These are phyloP conservation scores for Sebastes ruberrimus DNA, from an alignment of 2,797 vertebrate species.

Conservation along the genomic window DNA sequence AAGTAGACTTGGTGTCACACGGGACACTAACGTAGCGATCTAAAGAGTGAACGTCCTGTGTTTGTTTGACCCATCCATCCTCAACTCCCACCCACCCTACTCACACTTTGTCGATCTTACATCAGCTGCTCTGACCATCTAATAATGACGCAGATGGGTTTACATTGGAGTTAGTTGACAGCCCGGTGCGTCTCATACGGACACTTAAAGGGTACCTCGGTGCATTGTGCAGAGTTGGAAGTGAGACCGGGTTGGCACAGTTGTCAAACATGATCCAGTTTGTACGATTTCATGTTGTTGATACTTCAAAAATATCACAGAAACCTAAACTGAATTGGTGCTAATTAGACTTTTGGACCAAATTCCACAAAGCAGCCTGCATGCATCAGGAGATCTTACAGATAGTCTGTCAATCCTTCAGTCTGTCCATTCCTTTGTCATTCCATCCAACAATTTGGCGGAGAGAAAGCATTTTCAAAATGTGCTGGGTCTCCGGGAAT, in stretches of 20 bases:
- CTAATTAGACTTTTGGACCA: not conserved
- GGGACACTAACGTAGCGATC: not conserved
- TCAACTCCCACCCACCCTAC: not conserved
- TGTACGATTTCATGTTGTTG: not conserved
- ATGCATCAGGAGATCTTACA: not conserved
- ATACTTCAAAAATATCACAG: not conserved
- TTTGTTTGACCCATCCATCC: not conserved
- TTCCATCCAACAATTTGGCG: not conserved
- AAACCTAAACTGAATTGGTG: not conserved
- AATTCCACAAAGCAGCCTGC: not conserved
- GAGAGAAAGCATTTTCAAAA: not conserved
- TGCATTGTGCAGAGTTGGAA: not conserved
- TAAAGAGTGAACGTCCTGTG: not conserved
- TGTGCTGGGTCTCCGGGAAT: not conserved
- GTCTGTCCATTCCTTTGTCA: not conserved
- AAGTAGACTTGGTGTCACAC: not conserved
- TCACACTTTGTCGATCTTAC: not conserved
- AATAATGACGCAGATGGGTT: not conserved
- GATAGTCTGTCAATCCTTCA: not conserved
- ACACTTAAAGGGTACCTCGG: not conserved
- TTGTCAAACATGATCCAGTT: not conserved
- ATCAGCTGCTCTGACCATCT: fast-evolving
- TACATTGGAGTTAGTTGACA: not conserved
- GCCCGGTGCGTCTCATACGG: not conserved
- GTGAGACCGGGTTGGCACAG: not conserved